Base-by-base conservation (phyloP, 2,113 vertebrate species). In the Oryzias javanicus region DNA sequence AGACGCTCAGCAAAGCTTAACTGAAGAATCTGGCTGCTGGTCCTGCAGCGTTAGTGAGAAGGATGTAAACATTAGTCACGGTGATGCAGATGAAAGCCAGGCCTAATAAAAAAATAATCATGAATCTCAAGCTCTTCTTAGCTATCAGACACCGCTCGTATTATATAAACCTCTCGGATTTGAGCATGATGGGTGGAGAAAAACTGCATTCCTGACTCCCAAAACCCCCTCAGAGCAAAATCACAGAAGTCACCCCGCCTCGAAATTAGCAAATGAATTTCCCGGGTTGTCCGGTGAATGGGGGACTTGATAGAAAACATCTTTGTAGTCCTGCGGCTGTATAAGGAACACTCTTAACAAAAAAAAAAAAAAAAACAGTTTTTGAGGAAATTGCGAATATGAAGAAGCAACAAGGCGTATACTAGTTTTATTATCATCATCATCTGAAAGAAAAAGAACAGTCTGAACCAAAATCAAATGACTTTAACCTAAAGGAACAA, bases 21-120 rank as follows among this genome's bases (percentile, higher is more conserved):
- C 19, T 41, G 4, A 71, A 69, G 57, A 62, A 64, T 70, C 58
- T 56, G 68, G 19, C 52, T 65, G 49, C 52, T 65, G 67, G 52
- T 60, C 58, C 24, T 72, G 49, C 47, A 41, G 56, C 61, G 64
- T 64, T 67, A 29, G 57, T 52, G 48, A 70, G 49, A n/a, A 41
- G 73, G 84, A 83, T 80, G 78, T 12, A 55, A 64, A 24, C 71
- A 72, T 85, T 72, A 79, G 80, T 80, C 69, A 74, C 64, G 66
- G 71, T n/a, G 72, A 76, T 47, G 48, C 45, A 85, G 80, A 86
- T 77, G 60, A 86, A 88, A 79, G 76, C 58, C 46, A 52, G 70
- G 50, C 42, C 6, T 71, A 75, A 80, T 60, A 82, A 69, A 81
- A 81, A 72, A 83, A 82, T 70, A 70, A 83, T 72, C 55, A 25